These are phyloP conservation scores for Phengaris arion DNA, from an alignment of 2,888 invertebrate genomes.

Conservation along the genomic window DNA sequence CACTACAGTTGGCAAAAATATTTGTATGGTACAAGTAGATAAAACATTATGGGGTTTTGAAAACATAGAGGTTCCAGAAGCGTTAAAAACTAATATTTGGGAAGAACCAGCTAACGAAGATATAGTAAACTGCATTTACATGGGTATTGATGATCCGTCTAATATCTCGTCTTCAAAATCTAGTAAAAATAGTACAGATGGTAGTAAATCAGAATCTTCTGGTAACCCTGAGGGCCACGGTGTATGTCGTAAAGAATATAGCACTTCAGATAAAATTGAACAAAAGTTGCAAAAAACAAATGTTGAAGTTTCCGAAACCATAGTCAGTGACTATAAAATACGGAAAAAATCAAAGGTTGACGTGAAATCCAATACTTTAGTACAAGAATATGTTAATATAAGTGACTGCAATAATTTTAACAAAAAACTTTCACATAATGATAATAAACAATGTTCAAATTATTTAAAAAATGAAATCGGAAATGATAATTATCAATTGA, in stretches of 20 bases:
- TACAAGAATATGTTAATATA: neutral
- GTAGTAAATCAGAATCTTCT: neutral
- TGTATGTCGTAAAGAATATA: neutral
- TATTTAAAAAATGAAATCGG: neutral
- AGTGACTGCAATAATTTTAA: neutral
- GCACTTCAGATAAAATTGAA: neutral
- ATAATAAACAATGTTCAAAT: neutral
- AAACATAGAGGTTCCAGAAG: slow-evolving; percentile 49
- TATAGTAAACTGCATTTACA: slow-evolving; percentile 48
- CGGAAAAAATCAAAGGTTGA: slow-evolving; percentile 36
- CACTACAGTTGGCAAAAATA: slow-evolving; percentile 45
- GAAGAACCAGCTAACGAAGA: slow-evolving; percentile 40
- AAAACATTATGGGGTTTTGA: slow-evolving; percentile 48
- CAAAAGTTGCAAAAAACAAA: slow-evolving; percentile 12
- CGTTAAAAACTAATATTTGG: slow-evolving; percentile 43
- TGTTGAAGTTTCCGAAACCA: neutral
- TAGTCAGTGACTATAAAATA: slow-evolving; percentile 41
- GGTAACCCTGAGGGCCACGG: neutral
- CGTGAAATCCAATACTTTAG: neutral
- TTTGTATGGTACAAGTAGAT: slow-evolving; percentile 51
- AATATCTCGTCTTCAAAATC: neutral
- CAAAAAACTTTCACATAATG: neutral
- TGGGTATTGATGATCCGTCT: slow-evolving; percentile 48
- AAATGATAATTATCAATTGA: neutral
- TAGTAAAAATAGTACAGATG: neutral